These are phyloP conservation scores for Atractosteus spatula DNA, from an alignment of 2,113 vertebrate genomes.

Conservation along the genomic window DNA sequence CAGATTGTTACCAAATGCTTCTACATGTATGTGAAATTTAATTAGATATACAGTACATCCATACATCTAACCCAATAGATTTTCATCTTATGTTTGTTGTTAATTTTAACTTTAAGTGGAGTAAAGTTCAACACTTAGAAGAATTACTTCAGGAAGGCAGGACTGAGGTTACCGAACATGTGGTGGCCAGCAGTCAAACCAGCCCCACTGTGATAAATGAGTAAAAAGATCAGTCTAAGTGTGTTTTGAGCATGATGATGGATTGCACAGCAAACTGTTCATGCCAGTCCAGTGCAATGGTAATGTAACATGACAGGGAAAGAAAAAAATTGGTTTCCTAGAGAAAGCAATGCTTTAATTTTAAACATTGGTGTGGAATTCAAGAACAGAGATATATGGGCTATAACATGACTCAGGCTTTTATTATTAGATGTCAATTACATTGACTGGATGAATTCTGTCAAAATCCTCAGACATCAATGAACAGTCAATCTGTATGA, in stretches of 20 bases:
- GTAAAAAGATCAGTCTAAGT: constrained; percentile 39
- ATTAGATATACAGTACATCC: neutral
- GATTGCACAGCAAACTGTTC: neutral
- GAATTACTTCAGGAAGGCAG: constrained; percentile 19
- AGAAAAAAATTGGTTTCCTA: neutral
- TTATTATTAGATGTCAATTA: too few species aligned
- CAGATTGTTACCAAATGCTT: neutral
- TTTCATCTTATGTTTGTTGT: too few species aligned
- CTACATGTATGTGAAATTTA: neutral
- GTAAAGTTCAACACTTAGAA: constrained; percentile 22
- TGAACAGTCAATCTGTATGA: constrained; percentile 13
- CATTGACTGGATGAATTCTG: too few species aligned
- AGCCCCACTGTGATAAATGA: constrained; percentile 36
- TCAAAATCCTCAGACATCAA: neutral
- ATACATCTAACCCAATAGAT: too few species aligned
- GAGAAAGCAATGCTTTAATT: constrained; percentile 7
- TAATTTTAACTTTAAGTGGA: constrained; percentile 10
- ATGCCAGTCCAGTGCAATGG: constrained; percentile 16
- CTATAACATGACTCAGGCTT: too few species aligned
- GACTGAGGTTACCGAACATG: constrained; percentile 9
- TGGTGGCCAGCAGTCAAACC: constrained; percentile 19
- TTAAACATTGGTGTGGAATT: neutral
- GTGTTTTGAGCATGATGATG: constrained; percentile 18
- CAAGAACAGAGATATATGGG: constrained; percentile 4
- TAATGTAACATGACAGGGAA: constrained; percentile 18